Conservation (phyloP, 2,113 vertebrate genomes). For the Campylomormyrus tamandua region DNA sequence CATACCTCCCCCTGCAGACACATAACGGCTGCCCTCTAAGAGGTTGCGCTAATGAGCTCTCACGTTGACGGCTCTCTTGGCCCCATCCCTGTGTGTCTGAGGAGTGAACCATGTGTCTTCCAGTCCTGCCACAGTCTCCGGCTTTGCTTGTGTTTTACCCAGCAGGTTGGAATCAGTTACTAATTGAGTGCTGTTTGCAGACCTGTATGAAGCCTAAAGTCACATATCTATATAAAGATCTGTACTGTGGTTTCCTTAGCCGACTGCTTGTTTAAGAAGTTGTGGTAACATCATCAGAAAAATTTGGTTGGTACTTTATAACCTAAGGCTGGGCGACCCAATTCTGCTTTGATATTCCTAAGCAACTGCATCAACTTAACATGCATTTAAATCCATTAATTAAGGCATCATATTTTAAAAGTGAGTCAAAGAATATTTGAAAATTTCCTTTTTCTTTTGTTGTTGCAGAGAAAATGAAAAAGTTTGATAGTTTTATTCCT, state of each 20-base stretch:
- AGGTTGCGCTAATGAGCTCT: conserved; percentile 36
- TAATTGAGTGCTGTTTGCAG: conserved; percentile 24
- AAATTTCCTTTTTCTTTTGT: background rate
- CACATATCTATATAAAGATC: background rate
- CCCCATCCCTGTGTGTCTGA: conserved; percentile 12
- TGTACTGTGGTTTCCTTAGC: background rate
- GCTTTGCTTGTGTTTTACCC: conserved; percentile 13
- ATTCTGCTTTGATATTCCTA: conserved; percentile 1
- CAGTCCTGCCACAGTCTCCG: conserved; percentile 22
- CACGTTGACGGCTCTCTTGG: conserved; percentile 28
- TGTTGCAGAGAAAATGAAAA: background rate
- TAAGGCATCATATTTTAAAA: background rate
- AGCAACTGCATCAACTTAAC: background rate
- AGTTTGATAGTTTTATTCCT: background rate
- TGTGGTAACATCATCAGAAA: background rate
- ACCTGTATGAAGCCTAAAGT: conserved; percentile 10
- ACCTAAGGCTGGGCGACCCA: background rate
- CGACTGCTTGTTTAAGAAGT: background rate
- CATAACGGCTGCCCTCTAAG: conserved; percentile 24
- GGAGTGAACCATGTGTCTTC: conserved; percentile 1
- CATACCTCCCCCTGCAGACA: conserved; percentile 19
- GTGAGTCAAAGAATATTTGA: background rate
- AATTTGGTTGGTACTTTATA: background rate
- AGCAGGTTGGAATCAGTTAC: conserved; percentile 1
- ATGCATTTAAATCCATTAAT: background rate